Base-by-base conservation (phyloP, 2,113 vertebrate genomes). In the Malurus melanocephalus region DNA sequence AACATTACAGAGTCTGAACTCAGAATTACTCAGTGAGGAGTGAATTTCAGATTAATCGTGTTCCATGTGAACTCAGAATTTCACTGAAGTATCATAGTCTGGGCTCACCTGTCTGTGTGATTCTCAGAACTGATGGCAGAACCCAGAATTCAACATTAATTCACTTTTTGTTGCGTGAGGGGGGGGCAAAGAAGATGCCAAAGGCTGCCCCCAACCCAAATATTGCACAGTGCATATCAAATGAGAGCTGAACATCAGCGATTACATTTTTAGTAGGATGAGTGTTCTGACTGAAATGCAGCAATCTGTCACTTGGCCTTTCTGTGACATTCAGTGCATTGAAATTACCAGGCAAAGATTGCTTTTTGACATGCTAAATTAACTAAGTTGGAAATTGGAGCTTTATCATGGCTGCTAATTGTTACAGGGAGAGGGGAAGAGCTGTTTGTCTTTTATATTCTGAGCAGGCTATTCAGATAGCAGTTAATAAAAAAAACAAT, bases 261-360 rank as follows among this genome's bases (percentile, higher is more conserved):
- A 71, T 64, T 91, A 92, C 94, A 95, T 84, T 91, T 94, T 96
- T 96, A 89, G 80, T 91, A 95, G 93, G 93, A 90, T 96, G 93
- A 96, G 90, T 96, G 96, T 97, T 97, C 96, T 95, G 93, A 97
- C 97, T 96, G 95, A 97, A 96, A 97, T 43, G 86, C 95, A 95
- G 95, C 97, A 97, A 97, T 97, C 97, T 98, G 97, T 98, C 96
- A 92, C 95, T 98, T 97, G 97, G 97, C 97, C 97, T 97, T 97
- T 97, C 96, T 94, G 77, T 97, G 97, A 97, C 97, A 98, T 98
- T 97, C 97, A 97, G 94, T 96, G 94, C 94, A 97, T 89, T 96
- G 95, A 98, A 97, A 96, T 97, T 97, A 96, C 92, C 92, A 95
- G 95, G 90, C 91, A 97, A 94, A 96, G 96, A 97, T 94, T 96